phyloP scores from a whole-genome alignment of 2,113 vertebrate genomes.

The Trematocara marginatum region DNA sequence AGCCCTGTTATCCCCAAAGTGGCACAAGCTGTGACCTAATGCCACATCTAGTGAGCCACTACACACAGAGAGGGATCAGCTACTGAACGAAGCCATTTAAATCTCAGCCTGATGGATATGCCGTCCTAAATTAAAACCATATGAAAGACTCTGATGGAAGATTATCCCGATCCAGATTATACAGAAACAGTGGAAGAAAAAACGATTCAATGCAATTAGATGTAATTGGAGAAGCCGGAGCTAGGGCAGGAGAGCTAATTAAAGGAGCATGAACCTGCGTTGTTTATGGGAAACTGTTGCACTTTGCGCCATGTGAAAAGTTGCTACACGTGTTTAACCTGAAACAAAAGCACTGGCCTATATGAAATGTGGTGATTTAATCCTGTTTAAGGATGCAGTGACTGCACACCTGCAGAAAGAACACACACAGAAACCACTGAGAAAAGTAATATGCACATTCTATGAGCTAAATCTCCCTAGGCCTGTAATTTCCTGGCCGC shows the following conservation, averaged over 20 bases:
- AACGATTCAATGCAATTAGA: conserved; percentile 13
- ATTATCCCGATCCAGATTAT: conserved; percentile 14
- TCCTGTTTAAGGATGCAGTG: background rate
- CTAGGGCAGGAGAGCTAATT: background rate
- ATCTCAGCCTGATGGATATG: conserved; percentile 10
- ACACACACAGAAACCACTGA: conserved; percentile 12
- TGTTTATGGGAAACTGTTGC: background rate
- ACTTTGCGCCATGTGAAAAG: background rate
- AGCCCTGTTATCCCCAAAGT: conserved; percentile 35
- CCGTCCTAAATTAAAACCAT: conserved; percentile 43
- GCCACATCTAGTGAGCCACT: conserved; percentile 24
- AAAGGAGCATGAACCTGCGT: background rate
- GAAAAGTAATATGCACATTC: conserved; percentile 5
- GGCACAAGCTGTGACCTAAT: conserved; percentile 44
- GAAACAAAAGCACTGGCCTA: background rate
- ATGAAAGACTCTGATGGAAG: conserved; percentile 1
- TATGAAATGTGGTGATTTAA: background rate
- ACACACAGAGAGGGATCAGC: conserved; percentile 21
- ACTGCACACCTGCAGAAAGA: background rate
- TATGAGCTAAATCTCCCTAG: background rate
- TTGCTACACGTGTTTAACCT: background rate
- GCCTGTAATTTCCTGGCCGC: conserved; percentile 42
- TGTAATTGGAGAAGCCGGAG: background rate
- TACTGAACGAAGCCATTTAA: conserved; percentile 22
- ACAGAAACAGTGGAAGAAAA: conserved; percentile 23